These are phyloP conservation scores for Asobara japonica DNA, from an alignment of 1,140 invertebrate genomes.

Conservation along the genomic window DNA sequence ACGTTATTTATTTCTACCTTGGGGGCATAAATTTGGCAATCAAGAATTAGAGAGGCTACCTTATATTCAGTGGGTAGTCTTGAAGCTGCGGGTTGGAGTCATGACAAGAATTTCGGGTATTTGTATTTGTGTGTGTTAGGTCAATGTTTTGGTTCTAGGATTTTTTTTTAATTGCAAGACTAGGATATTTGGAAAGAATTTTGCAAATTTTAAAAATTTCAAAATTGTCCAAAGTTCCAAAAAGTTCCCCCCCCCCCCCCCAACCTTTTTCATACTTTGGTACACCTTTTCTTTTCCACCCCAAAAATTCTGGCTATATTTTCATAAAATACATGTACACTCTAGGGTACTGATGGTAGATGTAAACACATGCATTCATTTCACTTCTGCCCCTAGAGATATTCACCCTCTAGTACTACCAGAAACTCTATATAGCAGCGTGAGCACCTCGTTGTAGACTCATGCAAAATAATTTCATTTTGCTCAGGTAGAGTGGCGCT, in stretches of 20 bases:
- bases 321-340: constrained; percentile 7
- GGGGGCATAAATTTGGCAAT: constrained; percentile 57
- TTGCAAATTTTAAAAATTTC: too few species aligned
- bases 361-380: constrained; percentile 17
- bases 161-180: too few species aligned
- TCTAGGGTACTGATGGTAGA: background rate
- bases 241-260: background rate
- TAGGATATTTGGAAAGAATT: too few species aligned
- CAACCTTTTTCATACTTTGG: background rate
- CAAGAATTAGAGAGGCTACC: constrained; percentile 45
- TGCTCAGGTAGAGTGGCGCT: background rate
- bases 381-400: background rate
- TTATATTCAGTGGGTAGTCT: background rate
- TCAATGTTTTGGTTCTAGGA: too few species aligned
- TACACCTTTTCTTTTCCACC: background rate
- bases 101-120: too few species aligned
- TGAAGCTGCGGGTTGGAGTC: too few species aligned
- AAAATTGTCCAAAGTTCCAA: background rate
- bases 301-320: background rate
- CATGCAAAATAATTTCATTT: constrained; percentile 14
- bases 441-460: background rate
- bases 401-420: background rate
- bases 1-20: constrained; percentile 58
- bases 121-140: too few species aligned
- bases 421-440: background rate